phyloP scores from a whole-genome alignment of 2,797 vertebrate genomes.

The Cichlasoma orientale region DNA sequence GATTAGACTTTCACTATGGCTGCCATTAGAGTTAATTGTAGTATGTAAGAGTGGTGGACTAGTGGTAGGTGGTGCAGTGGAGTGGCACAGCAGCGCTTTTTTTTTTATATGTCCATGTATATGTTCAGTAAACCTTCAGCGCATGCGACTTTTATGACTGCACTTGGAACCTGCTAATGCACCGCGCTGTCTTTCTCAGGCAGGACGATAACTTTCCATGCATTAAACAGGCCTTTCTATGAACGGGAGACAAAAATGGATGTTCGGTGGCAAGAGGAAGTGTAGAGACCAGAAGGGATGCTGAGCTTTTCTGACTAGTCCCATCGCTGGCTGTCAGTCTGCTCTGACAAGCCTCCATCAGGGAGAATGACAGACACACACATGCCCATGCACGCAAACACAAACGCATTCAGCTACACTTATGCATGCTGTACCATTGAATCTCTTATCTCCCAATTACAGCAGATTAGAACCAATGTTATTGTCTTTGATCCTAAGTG shows the following conservation, averaged over 20 bases:
- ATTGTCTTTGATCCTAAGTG: constrained; percentile 83
- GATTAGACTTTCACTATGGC: constrained; percentile 69
- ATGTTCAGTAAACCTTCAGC: constrained; percentile 39
- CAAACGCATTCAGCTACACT: constrained; percentile 21
- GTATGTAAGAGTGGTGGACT: constrained; percentile 32
- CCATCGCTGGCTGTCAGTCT: constrained; percentile 60
- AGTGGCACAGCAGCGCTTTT: constrained; percentile 7
- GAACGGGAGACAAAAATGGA: constrained; percentile 31
- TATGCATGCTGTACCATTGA: constrained; percentile 51
- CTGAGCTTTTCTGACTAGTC: constrained; percentile 47
- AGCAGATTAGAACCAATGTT: constrained; percentile 81
- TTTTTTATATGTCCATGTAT: constrained; percentile 8
- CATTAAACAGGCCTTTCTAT: constrained; percentile 45
- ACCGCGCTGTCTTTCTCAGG: constrained; percentile 32
- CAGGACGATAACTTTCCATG: constrained; percentile 37
- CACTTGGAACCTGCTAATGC: constrained; percentile 25
- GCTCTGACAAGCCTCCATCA: constrained; percentile 62
- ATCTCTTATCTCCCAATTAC: constrained; percentile 83
- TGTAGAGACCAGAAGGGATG: constrained; percentile 37
- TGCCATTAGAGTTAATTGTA: constrained; percentile 65
- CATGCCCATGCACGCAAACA: constrained; percentile 5
- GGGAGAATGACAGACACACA: constrained; percentile 37
- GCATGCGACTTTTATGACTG: constrained; percentile 44
- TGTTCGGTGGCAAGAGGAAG: constrained; percentile 29
- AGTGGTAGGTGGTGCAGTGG: constrained; percentile 39